Evolutionary conservation across 2,888 invertebrate genomes (phyloP).

Genomic region (Thera obeliscata): DNA sequence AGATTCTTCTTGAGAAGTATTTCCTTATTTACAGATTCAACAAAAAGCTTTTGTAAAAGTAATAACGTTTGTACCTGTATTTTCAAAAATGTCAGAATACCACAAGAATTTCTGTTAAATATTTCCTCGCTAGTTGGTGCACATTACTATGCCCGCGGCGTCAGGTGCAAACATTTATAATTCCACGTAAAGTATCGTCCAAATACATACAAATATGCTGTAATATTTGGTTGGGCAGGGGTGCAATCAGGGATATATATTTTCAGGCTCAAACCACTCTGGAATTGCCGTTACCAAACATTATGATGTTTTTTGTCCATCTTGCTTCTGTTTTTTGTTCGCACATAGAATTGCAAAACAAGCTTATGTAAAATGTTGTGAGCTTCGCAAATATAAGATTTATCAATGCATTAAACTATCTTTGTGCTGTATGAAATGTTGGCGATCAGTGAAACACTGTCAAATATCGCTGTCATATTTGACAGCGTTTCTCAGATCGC

Average conservation of each 20-base stretch:
- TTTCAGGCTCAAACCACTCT: not conserved
- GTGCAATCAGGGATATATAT: slow-evolving; percentile 11
- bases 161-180: slow-evolving; percentile 46
- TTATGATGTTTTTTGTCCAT: too few relatives aligned
- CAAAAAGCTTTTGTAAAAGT: too few relatives aligned
- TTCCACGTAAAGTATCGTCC: slow-evolving; percentile 47
- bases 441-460: too few relatives aligned
- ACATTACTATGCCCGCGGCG: slow-evolving; percentile 38
- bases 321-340: too few relatives aligned
- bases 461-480: too few relatives aligned
- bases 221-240: slow-evolving; percentile 38
- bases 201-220: slow-evolving; percentile 46
- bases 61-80: too few relatives aligned
- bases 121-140: slow-evolving; percentile 32
- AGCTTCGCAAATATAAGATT: too few relatives aligned
- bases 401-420: too few relatives aligned
- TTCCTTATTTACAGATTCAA: not conserved
- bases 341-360: too few relatives aligned
- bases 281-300: not conserved
- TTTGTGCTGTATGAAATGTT: too few relatives aligned
- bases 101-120: slow-evolving; percentile 29
- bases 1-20: not conserved
- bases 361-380: too few relatives aligned
- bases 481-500: too few relatives aligned
- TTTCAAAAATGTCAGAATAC: slow-evolving; percentile 9